Conservation (phyloP, 2,113 vertebrate genomes). For the Salvelinus sp. region DNA sequence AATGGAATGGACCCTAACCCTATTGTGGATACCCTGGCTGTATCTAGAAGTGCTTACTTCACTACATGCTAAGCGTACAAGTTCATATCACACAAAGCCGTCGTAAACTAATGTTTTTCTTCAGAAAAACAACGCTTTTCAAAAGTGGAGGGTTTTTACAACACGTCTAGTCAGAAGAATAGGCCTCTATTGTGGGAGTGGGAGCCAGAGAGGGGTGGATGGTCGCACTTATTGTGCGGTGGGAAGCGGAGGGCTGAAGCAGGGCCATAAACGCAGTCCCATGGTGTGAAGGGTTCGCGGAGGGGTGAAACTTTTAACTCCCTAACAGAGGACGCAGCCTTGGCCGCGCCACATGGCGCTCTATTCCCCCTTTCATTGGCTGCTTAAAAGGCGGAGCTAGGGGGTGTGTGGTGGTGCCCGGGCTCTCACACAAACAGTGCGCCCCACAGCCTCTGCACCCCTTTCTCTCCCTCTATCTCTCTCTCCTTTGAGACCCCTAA, state of each 20-base stretch:
- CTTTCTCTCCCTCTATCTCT: neutral
- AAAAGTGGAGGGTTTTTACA: neutral
- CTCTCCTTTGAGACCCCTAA: neutral
- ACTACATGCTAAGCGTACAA: neutral
- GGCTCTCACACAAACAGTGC: constrained; percentile 13
- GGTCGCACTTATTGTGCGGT: constrained; percentile 21
- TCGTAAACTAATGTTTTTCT: neutral
- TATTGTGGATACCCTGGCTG: too few species aligned
- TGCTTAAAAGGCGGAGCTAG: constrained; percentile 39
- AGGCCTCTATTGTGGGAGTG: constrained; percentile 48
- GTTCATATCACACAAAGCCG: neutral
- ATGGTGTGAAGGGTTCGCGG: constrained; percentile 53
- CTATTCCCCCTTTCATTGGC: constrained; percentile 47
- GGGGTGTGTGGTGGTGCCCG: constrained; percentile 2
- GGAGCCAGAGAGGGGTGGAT: neutral
- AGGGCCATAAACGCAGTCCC: constrained; percentile 47
- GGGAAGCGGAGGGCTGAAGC: constrained; percentile 32
- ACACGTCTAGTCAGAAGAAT: neutral
- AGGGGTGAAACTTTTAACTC: constrained; percentile 54
- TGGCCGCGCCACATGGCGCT: constrained; percentile 27
- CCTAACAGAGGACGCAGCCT: constrained; percentile 45
- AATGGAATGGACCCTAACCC: too few species aligned
- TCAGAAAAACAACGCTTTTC: neutral
- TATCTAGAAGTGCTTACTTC: too few species aligned
- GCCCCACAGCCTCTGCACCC: neutral